Evolutionary conservation across 2,888 invertebrate genomes (phyloP).

Genomic region (Cryptocephalus moraei): DNA sequence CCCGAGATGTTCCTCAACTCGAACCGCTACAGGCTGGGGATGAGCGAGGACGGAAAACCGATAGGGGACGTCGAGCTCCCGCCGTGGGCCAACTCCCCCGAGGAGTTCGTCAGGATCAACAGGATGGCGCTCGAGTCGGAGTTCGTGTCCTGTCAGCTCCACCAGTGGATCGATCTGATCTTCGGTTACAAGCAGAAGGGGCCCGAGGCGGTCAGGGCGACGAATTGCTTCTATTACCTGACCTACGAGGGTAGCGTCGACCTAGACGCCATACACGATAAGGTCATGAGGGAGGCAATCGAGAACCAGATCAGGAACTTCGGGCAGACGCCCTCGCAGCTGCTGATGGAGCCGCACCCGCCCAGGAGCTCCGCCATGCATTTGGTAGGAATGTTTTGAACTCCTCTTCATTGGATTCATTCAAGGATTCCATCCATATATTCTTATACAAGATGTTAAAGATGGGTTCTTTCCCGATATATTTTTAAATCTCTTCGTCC

Average conservation of each 20-base stretch:
- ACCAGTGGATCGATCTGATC: slow-evolving; percentile 99
- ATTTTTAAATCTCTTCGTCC: too few relatives aligned
- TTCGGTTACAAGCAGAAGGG: slow-evolving; percentile 99
- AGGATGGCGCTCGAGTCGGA: slow-evolving; percentile 98
- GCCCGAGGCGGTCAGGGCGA: slow-evolving; percentile 93
- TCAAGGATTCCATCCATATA: too few relatives aligned
- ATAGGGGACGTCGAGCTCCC: slow-evolving; percentile 86
- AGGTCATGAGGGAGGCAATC: slow-evolving; percentile 84
- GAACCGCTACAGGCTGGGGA: slow-evolving; percentile 76
- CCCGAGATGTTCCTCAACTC: slow-evolving; percentile 97
- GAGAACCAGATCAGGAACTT: slow-evolving; percentile 97
- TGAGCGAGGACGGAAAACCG: slow-evolving; percentile 68
- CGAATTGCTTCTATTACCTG: slow-evolving; percentile 98
- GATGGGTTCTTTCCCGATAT: too few relatives aligned
- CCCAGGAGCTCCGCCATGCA: slow-evolving; percentile 94
- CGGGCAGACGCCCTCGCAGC: slow-evolving; percentile 96
- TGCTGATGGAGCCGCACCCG: slow-evolving; percentile 97
- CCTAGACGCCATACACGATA: slow-evolving; percentile 79
- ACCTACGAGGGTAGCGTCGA: slow-evolving; percentile 98
- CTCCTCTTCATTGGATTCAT: too few relatives aligned
- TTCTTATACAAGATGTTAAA: too few relatives aligned
- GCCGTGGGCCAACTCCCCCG: slow-evolving; percentile 93
- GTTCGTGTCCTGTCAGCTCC: slow-evolving; percentile 97
- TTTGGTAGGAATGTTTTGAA: slow-evolving; percentile 46
- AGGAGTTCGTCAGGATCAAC: slow-evolving; percentile 96